Evolutionary conservation across 30 jellyfish, hydroid and myxozoan species (phyloP), one percentile per base, ranked within the genome.

Genomic region (Euphysa ruthae): DNA sequence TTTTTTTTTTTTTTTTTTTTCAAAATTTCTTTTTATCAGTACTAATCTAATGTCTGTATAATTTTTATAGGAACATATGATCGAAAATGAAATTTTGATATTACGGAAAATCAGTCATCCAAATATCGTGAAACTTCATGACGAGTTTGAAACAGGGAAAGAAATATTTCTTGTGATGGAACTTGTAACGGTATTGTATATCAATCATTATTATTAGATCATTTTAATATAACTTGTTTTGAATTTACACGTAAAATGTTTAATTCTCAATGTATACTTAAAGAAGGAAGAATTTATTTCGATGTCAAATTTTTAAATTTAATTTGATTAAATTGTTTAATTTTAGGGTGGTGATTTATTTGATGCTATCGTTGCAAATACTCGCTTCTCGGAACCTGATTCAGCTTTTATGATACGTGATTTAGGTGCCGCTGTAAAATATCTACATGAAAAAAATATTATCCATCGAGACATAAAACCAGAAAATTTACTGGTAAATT

Each of bases 381-480:
- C 97, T 22, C 83, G 87, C 29, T 87, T 87, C 71, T 80, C 93
- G 13, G 97, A 87, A 42, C 88, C 80, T 21, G 97, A 87, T 22
- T 92, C 97, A 0, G 83, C 95, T 35, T 85, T 61, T 74, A 87
- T 87, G 97, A 80, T 87, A 71, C 76, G 84, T 7, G 97, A 87
- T 44, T 71, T 87, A n/a, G 82, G 93, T 5, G 55, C 93, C n/a
- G 97, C 97, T 6, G 89, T 87, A 29, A 38, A 64, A 34, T 80
- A 87, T 43, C 75, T 87, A 13, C 97, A 87, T 34, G 49, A 63
- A 6, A 32, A 77, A 76, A 70, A 69, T 21, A 80, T 87, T 35
- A 93, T 87, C 55, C 97, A 87, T 66, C 44, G 97, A 29, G 97
- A 87, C 62, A 80, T 87, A 3, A 87, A 87, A 79, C 97, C 97